Percentiles rank a stretch among this genome's conserved stretches.
Conservation (phyloP, 2,113 vertebrate species). For the Coturnix japonica region DNA sequence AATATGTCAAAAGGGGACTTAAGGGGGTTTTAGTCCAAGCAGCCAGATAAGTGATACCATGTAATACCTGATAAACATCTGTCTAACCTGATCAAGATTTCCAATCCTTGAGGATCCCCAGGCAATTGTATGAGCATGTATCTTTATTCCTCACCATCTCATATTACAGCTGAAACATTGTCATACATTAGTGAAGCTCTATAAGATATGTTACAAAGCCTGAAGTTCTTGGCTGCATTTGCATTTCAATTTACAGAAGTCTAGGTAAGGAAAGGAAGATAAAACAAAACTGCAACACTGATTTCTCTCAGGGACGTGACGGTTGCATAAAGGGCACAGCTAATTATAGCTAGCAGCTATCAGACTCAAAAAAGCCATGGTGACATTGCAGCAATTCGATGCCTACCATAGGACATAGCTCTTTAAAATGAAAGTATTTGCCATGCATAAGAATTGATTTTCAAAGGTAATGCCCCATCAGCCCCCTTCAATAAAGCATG, state of each 20-base stretch:
- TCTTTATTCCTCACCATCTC: background rate
- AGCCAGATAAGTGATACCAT: background rate
- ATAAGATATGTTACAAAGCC: background rate
- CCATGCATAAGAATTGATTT: slow-evolving; percentile 17
- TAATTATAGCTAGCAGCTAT: slow-evolving; percentile 35
- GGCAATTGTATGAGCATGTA: background rate
- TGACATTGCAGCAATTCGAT: background rate
- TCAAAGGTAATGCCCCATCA: background rate
- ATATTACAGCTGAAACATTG: background rate
- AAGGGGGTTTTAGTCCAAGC: background rate
- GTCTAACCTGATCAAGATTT: background rate
- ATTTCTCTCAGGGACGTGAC: slow-evolving; percentile 22
- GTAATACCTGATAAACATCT: background rate
- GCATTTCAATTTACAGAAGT: slow-evolving; percentile 13
- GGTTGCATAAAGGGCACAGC: slow-evolving; percentile 19
- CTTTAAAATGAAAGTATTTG: background rate
- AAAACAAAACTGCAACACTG: slow-evolving; percentile 12
- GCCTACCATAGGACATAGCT: background rate
- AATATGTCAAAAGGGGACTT: background rate
- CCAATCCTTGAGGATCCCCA: background rate
- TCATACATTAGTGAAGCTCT: background rate
- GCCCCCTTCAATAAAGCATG: background rate
- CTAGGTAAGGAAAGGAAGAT: background rate
- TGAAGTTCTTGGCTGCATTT: accelerated
- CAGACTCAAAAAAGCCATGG: slow-evolving; percentile 4